phyloP scores from a whole-genome alignment of 2,113 vertebrate species.

The Nymphicus hollandicus region DNA sequence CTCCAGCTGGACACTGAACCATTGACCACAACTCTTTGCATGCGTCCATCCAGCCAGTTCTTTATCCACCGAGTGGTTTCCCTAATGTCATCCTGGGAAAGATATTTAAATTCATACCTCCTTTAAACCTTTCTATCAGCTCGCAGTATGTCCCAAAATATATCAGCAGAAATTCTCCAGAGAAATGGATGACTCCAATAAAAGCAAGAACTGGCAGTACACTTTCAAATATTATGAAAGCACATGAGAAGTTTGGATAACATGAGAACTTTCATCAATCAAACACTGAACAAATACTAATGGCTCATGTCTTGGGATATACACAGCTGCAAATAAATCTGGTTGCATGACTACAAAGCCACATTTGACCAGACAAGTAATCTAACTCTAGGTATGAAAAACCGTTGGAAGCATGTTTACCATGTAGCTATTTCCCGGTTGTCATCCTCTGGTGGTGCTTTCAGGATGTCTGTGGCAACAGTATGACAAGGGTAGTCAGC shows the following conservation, averaged over 20 bases:
- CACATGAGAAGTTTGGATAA: background rate
- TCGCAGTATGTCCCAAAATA: background rate
- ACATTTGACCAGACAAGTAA: background rate
- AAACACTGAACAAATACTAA: background rate
- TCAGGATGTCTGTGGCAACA: constrained; percentile 96
- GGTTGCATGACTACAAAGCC: background rate
- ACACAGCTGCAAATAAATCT: background rate
- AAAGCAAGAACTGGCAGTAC: background rate
- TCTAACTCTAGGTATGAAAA: background rate
- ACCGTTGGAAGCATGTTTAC: constrained; percentile 66
- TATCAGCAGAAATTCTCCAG: background rate
- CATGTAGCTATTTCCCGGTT: constrained; percentile 98
- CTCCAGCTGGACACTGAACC: too few species aligned
- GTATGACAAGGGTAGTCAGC: constrained; percentile 95
- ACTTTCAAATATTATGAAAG: background rate
- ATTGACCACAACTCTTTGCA: too few species aligned
- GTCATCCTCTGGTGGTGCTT: constrained; percentile 99
- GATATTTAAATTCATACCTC: background rate
- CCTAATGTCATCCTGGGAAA: background rate
- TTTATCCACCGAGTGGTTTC: too few species aligned
- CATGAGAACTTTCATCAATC: background rate
- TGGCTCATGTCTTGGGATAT: background rate
- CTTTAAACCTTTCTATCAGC: background rate
- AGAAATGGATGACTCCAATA: background rate
- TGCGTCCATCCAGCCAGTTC: too few species aligned